phyloP scores from a whole-genome alignment of 2,888 invertebrate species.

The Pterostichus niger region DNA sequence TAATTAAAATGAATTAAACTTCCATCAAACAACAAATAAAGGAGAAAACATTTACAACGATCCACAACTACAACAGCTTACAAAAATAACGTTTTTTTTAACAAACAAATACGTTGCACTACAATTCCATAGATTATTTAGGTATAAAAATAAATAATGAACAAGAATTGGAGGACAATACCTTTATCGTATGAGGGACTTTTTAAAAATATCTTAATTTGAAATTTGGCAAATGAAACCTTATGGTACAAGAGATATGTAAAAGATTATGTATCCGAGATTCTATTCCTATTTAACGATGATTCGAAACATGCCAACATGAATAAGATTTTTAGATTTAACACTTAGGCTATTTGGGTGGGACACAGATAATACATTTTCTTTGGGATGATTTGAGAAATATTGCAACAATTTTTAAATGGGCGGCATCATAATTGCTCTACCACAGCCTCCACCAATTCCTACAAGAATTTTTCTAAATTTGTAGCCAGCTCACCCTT shows the following conservation, averaged over 20 bases:
- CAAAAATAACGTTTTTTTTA: conserved; percentile 63
- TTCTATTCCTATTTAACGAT: conserved; percentile 40
- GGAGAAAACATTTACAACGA: conserved; percentile 39
- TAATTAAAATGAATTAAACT: conserved; percentile 18
- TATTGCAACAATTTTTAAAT: conserved; percentile 25
- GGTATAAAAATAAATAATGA: conserved; percentile 50
- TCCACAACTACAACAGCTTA: conserved; percentile 56
- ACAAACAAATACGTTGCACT: conserved; percentile 49
- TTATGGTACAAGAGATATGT: conserved; percentile 36
- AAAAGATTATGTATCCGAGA: conserved; percentile 10
- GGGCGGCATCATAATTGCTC: conserved; percentile 64
- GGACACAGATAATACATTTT: conserved; percentile 23
- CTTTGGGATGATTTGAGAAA: background rate
- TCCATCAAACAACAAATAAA: background rate
- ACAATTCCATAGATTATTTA: conserved; percentile 44
- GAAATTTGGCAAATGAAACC: conserved; percentile 49
- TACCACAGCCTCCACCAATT: conserved; percentile 64
- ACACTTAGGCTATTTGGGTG: conserved; percentile 34
- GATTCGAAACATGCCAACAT: conserved; percentile 47
- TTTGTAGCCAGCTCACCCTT: conserved; percentile 15
- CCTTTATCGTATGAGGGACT: background rate
- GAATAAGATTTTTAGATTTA: conserved; percentile 44
- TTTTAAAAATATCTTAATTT: background rate
- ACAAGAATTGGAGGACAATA: conserved; percentile 53
- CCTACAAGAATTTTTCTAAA: background rate